Evolutionary conservation across 2,113 vertebrate species (phyloP).

Genomic region (Burhinus bistriatus): DNA sequence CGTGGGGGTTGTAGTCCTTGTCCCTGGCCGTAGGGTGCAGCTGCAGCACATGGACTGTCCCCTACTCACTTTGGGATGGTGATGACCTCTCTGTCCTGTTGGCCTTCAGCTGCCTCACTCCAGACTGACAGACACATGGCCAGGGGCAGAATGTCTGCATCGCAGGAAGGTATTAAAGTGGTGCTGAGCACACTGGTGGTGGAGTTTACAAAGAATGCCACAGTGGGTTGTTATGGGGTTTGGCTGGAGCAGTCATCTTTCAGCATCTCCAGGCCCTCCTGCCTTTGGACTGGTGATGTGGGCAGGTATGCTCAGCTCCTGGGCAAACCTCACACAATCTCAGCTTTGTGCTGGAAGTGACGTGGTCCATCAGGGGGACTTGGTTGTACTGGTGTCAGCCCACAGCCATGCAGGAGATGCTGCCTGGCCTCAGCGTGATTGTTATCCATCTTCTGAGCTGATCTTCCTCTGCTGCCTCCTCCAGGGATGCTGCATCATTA

Average conservation of each 20-base stretch:
- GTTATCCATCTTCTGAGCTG: not conserved
- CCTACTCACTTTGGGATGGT: rapidly evolving
- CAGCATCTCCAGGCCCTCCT: not conserved
- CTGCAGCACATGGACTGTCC: not conserved
- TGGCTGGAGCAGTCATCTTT: not conserved
- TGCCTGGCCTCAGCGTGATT: rapidly evolving
- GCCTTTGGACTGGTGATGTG: not conserved
- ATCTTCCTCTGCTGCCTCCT: not conserved
- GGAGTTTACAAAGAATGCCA: not conserved
- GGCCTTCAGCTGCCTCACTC: not conserved
- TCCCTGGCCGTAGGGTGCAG: not conserved
- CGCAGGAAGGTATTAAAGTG: not conserved
- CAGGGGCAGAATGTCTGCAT: not conserved
- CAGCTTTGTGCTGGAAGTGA: not conserved
- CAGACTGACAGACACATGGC: not conserved
- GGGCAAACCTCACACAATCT: not conserved
- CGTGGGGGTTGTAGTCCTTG: rapidly evolving
- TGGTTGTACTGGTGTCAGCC: not conserved
- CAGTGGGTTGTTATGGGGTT: not conserved
- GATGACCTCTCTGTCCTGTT: not conserved
- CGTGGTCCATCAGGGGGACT: not conserved
- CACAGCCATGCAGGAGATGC: not conserved
- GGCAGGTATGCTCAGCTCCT: rapidly evolving
- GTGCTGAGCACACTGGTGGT: not conserved
- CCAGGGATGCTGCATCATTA: rapidly evolving